These are phyloP conservation scores for Ailuropoda melanoleuca DNA, from an alignment of 2,113 vertebrate species.

Conservation along the genomic window DNA sequence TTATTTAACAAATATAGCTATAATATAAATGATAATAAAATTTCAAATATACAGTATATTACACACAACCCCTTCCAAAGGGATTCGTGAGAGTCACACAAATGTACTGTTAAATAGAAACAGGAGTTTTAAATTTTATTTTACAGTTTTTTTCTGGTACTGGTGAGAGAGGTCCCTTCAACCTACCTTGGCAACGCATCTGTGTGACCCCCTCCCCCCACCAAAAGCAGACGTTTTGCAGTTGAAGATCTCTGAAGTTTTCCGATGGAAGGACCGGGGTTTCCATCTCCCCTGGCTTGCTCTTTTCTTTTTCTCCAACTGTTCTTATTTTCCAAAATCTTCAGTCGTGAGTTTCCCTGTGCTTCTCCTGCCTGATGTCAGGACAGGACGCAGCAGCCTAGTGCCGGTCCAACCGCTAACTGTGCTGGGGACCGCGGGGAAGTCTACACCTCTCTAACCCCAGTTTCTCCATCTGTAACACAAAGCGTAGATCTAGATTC, in stretches of 20 bases:
- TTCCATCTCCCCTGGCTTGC: background rate
- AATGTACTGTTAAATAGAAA: constrained; percentile 88
- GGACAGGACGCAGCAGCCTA: background rate
- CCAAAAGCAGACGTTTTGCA: background rate
- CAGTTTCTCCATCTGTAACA: background rate
- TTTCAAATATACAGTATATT: constrained; percentile 99
- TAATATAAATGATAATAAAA: constrained; percentile 99
- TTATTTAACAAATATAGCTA: constrained; percentile 99
- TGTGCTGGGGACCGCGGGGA: background rate
- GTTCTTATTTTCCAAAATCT: background rate
- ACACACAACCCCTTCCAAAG: constrained; percentile 94
- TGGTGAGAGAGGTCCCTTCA: constrained; percentile 61
- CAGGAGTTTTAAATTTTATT: constrained; percentile 71
- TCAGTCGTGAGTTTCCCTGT: background rate
- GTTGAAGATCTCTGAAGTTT: background rate
- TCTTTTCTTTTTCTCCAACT: background rate
- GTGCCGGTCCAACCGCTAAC: background rate
- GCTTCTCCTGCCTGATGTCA: background rate
- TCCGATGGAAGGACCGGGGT: background rate
- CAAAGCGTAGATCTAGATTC: background rate
- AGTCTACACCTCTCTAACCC: background rate
- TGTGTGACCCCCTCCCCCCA: background rate
- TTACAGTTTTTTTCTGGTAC: constrained; percentile 70
- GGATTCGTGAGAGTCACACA: constrained; percentile 81
- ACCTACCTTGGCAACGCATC: constrained; percentile 56